Evolutionary conservation across 1,140 invertebrate species (phyloP), one percentile per base, ranked within the genome.

Genomic region (Megalopta genalis): DNA sequence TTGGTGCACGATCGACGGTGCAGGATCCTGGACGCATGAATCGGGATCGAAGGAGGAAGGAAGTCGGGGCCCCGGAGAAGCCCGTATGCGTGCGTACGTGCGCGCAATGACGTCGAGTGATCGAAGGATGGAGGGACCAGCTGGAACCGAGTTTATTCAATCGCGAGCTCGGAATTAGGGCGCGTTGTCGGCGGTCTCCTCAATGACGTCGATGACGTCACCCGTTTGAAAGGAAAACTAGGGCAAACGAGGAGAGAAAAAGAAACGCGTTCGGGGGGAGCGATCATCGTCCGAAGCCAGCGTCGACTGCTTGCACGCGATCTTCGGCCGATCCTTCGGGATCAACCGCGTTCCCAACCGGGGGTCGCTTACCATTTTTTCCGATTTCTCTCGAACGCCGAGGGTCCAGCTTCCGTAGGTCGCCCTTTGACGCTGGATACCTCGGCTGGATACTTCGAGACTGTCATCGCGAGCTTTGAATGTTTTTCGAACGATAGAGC

Each of bases 201-300:
- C 90, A 91, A 91, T 91, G 91, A 91, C 90, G 90, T 82, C 72
- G 76, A 82, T 91, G 90, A 92, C 91, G 90, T 92, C 89, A 90
- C 82, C 67, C 25, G 69, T 80, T 77, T 70, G 64, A 62, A 78
- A 74, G 62, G 74, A 87, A 89, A 90, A 90, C 90, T 91, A 74
- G 89, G 90, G 81, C 90, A 90, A 86, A 82, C 65, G 75, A 63
- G 73, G 9, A 60, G 71, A 69, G 79, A 25, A 72, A 79, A 65
- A 80, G 82, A 59, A 72, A 68, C 23, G 54, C 18, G 27, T 10
- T 27, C 54, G 64, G 21, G 23, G 52, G n/a, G 39, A 8, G 32
- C 59, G 37, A 83, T 21, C 66, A 54, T 69, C 80, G 27, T 37
- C 59, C 27, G 42, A 46, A 10, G 42, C 12, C 42, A 2, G 10